A percentile compares a stretch with the other conserved stretches of the same genome.
phyloP scores from a whole-genome alignment of 2,113 vertebrate genomes.

The Nibea albiflora region DNA sequence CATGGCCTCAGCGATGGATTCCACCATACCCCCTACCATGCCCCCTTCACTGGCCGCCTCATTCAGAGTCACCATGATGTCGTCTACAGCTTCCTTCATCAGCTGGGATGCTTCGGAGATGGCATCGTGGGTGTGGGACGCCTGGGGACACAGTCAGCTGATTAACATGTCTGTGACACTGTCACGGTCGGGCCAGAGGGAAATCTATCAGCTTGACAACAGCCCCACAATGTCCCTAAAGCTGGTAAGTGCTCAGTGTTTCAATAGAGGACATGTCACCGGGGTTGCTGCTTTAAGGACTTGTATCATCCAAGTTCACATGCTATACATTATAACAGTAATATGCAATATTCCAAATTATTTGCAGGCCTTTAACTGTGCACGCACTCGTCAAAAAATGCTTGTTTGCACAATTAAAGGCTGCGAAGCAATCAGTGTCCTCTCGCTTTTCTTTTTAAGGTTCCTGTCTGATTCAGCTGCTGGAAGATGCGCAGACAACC shows the following conservation, averaged over 20 bases:
- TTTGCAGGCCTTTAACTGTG: not conserved
- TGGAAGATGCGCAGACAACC: not conserved
- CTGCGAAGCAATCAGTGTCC: not conserved
- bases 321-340: not conserved
- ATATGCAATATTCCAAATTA: not conserved
- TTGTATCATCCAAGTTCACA: not conserved
- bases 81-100: conserved; percentile 98
- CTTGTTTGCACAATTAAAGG: not conserved
- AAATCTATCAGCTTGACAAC: conserved; percentile 50
- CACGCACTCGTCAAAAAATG: not conserved
- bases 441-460: not conserved
- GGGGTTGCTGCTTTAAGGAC: conserved; percentile 5
- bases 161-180: conserved; percentile 52
- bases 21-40: conserved; percentile 98
- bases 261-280: conserved; percentile 13
- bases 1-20: conserved; percentile 95
- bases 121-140: conserved; percentile 95
- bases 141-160: conserved; percentile 80
- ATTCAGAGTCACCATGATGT: conserved; percentile 98
- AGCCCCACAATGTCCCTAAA: conserved; percentile 28
- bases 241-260: conserved; percentile 13
- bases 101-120: conserved; percentile 95
- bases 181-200: conserved; percentile 20
- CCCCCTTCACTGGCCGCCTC: conserved; percentile 98
- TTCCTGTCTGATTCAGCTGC: conserved; percentile 1